Percentiles rank a stretch among this genome's conserved stretches.
These are phyloP conservation scores for Eurytoma californica DNA, from an alignment of 2,888 invertebrate genomes.

Conservation along the genomic window DNA sequence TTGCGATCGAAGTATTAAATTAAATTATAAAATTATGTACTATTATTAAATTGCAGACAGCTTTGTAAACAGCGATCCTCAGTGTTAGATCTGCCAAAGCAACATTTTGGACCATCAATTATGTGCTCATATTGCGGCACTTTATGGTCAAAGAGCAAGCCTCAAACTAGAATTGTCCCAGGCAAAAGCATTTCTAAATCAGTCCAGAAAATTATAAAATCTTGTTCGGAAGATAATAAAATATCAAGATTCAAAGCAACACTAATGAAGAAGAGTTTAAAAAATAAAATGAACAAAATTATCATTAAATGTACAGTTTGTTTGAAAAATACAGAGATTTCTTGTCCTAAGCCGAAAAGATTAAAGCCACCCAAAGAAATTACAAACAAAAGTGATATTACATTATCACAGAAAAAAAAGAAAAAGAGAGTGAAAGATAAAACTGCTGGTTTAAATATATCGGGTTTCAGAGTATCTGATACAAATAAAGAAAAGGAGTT, in stretches of 20 bases:
- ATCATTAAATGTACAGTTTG: slow-evolving; percentile 67
- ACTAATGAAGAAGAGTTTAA: slow-evolving; percentile 63
- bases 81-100: slow-evolving; percentile 59
- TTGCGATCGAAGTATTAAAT: background rate
- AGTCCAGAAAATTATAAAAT: slow-evolving; percentile 59
- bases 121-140: slow-evolving; percentile 68
- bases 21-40: background rate
- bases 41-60: slow-evolving; percentile 37
- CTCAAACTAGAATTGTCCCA: slow-evolving; percentile 60
- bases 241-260: slow-evolving; percentile 60
- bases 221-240: slow-evolving; percentile 46
- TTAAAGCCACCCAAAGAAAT: slow-evolving; percentile 53
- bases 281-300: slow-evolving; percentile 65
- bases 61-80: slow-evolving; percentile 38
- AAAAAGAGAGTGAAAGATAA: slow-evolving; percentile 73
- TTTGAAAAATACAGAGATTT: slow-evolving; percentile 60
- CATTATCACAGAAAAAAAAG: slow-evolving; percentile 57
- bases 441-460: slow-evolving; percentile 73
- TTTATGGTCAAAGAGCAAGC: slow-evolving; percentile 63
- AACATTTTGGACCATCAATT: slow-evolving; percentile 63
- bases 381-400: slow-evolving; percentile 3
- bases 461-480: slow-evolving; percentile 39
- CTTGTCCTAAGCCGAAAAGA: slow-evolving; percentile 63
- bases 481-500: slow-evolving; percentile 22
- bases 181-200: slow-evolving; percentile 61